These are phyloP conservation scores for Actinia tenebrosa DNA, from an alignment of 64 coral and sea anemone species.

Conservation along the genomic window DNA sequence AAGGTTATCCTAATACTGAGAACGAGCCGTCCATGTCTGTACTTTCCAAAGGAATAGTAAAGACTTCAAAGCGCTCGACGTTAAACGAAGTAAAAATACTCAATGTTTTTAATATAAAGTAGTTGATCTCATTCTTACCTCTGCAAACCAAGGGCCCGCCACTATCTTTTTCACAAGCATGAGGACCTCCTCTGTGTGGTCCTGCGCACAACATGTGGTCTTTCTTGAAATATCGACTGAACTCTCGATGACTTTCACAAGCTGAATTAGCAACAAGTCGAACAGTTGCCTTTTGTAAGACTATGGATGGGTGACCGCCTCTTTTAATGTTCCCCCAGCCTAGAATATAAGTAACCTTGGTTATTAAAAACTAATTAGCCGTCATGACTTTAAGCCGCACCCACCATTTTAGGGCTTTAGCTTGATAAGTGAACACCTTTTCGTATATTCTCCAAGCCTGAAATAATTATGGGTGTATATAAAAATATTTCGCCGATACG, in stretches of 20 bases:
- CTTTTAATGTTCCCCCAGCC: conserved; percentile 25
- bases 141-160: conserved; percentile 40
- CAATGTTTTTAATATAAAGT: background rate
- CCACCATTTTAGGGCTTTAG: too few species aligned
- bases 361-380: background rate
- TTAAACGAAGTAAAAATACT: too few species aligned
- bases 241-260: background rate
- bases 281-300: conserved; percentile 4
- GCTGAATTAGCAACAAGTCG: conserved; percentile 1
- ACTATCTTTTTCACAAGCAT: conserved; percentile 21
- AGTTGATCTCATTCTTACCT: conserved; percentile 10
- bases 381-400: background rate
- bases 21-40: too few species aligned
- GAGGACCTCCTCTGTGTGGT: background rate
- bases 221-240: conserved; percentile 8
- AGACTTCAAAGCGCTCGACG: background rate
- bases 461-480: too few species aligned
- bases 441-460: too few species aligned
- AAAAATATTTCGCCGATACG: background rate
- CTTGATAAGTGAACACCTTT: too few species aligned
- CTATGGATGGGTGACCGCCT: background rate
- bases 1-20: too few species aligned
- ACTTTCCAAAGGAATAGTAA: background rate
- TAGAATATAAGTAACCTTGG: background rate
- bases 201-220: conserved; percentile 34